A percentile compares a stretch with the other conserved stretches of the same genome.
Conservation (phyloP, 2,797 vertebrate species). For the Acrocephalus scirpaceus region DNA sequence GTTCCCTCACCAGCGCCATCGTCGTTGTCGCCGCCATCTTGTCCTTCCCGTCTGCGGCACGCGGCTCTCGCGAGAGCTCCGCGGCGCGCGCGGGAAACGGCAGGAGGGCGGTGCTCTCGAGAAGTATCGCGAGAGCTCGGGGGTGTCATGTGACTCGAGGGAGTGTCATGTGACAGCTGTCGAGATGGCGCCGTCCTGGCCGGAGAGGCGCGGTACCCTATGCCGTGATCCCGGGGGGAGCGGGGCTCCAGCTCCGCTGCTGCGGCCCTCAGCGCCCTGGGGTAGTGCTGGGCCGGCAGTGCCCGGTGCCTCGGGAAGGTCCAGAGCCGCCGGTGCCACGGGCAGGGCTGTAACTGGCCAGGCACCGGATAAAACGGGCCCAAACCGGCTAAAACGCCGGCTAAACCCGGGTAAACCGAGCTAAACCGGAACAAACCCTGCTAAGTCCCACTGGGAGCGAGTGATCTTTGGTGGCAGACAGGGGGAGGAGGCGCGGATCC, state of each 20-base stretch:
- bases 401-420: fast-evolving
- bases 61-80: not conserved
- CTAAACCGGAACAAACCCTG: not conserved
- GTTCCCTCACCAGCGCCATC: not conserved
- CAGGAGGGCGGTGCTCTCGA: fast-evolving
- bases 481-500: too few relatives aligned
- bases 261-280: not conserved
- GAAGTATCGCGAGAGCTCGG: not conserved
- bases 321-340: not conserved
- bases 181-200: not conserved
- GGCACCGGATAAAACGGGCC: not conserved
- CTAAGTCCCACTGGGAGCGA: not conserved
- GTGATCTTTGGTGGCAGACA: not conserved
- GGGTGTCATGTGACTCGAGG: fast-evolving
- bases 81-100: not conserved
- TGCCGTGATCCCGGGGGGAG: fast-evolving
- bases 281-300: not conserved
- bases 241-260: fast-evolving
- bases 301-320: too few relatives aligned
- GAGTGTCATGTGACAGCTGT: fast-evolving
- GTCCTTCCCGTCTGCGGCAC: not conserved
- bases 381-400: not conserved
- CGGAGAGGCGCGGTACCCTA: fast-evolving
- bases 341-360: too few relatives aligned
- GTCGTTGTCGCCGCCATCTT: not conserved